A percentile compares a stretch with the other conserved stretches of the same genome.
Evolutionary conservation across 2,797 vertebrate species (phyloP).

Genomic region (Spizella passerina): DNA sequence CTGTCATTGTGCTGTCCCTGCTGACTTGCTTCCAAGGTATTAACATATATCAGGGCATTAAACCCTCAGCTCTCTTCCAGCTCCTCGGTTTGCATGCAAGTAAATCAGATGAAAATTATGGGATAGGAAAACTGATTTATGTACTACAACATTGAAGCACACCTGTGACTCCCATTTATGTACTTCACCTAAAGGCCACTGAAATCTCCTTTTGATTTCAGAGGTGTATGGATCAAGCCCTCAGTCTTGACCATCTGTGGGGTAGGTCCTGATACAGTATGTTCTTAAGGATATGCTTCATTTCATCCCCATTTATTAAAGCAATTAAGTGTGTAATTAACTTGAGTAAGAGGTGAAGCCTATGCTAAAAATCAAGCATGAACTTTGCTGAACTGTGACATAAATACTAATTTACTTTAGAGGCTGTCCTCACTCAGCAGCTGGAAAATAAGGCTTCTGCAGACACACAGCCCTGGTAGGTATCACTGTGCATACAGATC

Average conservation of each 20-base stretch:
- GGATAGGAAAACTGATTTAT: not conserved
- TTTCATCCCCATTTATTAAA: not conserved
- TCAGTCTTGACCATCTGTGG: not conserved
- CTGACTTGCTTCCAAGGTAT: conserved; percentile 67
- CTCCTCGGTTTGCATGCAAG: conserved; percentile 79
- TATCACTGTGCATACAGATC: not conserved
- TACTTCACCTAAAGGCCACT: not conserved
- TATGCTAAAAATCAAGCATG: not conserved
- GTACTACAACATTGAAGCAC: not conserved
- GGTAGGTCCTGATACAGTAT: not conserved
- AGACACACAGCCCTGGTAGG: not conserved
- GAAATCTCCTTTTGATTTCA: not conserved
- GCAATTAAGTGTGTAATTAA: not conserved
- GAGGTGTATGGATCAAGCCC: not conserved
- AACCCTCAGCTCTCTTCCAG: conserved; percentile 65
- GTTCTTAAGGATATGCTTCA: not conserved
- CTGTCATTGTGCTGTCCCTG: too few relatives aligned
- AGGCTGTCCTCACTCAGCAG: not conserved
- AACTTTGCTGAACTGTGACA: not conserved
- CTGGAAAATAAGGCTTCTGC: not conserved
- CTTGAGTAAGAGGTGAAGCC: not conserved
- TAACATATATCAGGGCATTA: conserved; percentile 75
- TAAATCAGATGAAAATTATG: conserved; percentile 44
- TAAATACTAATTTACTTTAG: not conserved
- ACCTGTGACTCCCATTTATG: not conserved